Conservation (phyloP, 2,888 invertebrate species). For the Chrysolina americana region DNA sequence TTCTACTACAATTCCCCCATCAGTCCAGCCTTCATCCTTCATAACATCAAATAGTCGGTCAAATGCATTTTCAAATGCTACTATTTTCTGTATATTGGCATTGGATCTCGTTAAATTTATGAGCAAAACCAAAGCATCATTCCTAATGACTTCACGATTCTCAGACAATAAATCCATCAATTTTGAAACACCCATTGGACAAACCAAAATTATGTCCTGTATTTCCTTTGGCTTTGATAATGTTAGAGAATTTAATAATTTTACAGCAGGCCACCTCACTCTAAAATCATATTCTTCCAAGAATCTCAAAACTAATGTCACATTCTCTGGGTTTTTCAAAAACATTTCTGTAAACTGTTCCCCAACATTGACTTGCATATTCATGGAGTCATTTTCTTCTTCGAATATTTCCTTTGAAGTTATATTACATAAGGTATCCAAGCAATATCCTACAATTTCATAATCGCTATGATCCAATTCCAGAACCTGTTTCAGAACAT, state of each 20-base stretch:
- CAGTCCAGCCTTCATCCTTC: constrained; percentile 76
- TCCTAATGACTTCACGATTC: constrained; percentile 94
- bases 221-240: constrained; percentile 89
- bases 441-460: constrained; percentile 92
- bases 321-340: constrained; percentile 89
- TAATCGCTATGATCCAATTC: constrained; percentile 91
- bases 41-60: constrained; percentile 96
- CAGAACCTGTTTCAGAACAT: constrained; percentile 84
- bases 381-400: constrained; percentile 74
- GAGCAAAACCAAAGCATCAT: constrained; percentile 92
- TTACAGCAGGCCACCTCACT: constrained; percentile 91
- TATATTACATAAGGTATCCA: constrained; percentile 94
- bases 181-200: constrained; percentile 98
- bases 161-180: constrained; percentile 97
- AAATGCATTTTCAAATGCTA: constrained; percentile 99
- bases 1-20: constrained; percentile 98
- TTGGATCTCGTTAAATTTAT: constrained; percentile 95
- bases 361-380: constrained; percentile 79
- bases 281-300: constrained; percentile 97
- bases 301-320: constrained; percentile 84
- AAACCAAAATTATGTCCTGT: constrained; percentile 88
- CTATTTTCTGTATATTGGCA: constrained; percentile 98
- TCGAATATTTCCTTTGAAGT: constrained; percentile 87
- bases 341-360: constrained; percentile 98
- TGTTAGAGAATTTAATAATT: constrained; percentile 89